Evolutionary conservation across 2,888 invertebrate genomes (phyloP).

Genomic region (Hemithea aestivaria): DNA sequence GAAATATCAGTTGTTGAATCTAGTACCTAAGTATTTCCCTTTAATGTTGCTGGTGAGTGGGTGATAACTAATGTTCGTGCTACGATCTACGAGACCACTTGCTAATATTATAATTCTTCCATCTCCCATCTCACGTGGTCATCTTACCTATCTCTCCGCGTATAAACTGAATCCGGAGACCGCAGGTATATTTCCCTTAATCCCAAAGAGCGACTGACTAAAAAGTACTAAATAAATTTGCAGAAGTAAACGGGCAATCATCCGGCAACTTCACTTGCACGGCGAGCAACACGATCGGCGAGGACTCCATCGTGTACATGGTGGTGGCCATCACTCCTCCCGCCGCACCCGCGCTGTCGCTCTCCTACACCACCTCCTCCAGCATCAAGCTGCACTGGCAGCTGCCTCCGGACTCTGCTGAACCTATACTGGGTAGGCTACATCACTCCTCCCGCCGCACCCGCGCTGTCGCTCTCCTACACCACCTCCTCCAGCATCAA

Average conservation of each 20-base stretch:
- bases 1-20: no score
- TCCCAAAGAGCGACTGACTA: no score
- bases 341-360: conserved; percentile 82
- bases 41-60: no score
- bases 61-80: no score
- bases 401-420: conserved; percentile 68
- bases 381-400: conserved; percentile 82
- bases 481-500: conserved; percentile 86
- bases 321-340: conserved; percentile 88
- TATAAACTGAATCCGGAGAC: no score
- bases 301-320: conserved; percentile 88
- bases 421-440: conserved; percentile 60
- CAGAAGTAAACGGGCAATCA: conserved; percentile 85
- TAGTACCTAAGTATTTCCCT: no score
- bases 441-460: conserved; percentile 85
- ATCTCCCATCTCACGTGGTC: no score
- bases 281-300: conserved; percentile 89
- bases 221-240: neutral
- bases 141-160: no score
- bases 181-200: no score
- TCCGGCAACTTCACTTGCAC: conserved; percentile 90
- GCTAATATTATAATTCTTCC: no score
- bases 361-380: conserved; percentile 86
- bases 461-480: conserved; percentile 84
- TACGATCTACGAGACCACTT: no score